These are phyloP conservation scores for Falco naumanni DNA, from an alignment of 2,797 vertebrate genomes.

Conservation along the genomic window DNA sequence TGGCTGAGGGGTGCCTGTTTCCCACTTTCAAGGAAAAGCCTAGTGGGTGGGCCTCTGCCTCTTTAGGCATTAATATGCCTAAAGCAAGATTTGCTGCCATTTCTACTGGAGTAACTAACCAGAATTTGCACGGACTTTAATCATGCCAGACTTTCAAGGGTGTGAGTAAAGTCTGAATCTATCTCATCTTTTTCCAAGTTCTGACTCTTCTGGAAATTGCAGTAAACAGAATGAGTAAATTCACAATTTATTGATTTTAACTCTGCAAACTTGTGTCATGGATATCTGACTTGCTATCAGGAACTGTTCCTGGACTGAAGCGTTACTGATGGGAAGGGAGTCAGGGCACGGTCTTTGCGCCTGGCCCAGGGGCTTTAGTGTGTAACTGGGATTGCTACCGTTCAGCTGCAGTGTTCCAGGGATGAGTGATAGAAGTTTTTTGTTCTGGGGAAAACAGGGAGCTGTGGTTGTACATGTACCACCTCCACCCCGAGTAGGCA, in stretches of 20 bases:
- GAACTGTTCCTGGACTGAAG: not conserved
- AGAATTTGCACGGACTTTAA: not conserved
- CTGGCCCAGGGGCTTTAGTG: not conserved
- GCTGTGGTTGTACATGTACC: not conserved
- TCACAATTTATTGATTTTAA: not conserved
- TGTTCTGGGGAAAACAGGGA: not conserved
- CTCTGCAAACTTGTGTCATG: not conserved
- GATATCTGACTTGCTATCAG: not conserved
- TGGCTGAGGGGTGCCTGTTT: not conserved
- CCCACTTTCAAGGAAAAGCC: not conserved
- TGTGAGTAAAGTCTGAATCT: not conserved
- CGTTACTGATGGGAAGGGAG: accelerated
- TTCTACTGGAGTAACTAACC: not conserved
- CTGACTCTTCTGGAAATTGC: not conserved
- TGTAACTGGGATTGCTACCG: not conserved
- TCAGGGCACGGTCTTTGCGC: not conserved
- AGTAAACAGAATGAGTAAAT: not conserved
- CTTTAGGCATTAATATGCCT: not conserved
- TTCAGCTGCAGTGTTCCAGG: accelerated
- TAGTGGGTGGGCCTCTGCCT: not conserved
- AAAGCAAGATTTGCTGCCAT: not conserved
- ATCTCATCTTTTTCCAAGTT: not conserved
- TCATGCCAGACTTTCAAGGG: not conserved
- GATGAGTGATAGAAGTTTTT: not conserved
- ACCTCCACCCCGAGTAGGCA: not conserved